phyloP scores from a whole-genome alignment of 2,888 invertebrate genomes.

The Aproaerema taeniolella region DNA sequence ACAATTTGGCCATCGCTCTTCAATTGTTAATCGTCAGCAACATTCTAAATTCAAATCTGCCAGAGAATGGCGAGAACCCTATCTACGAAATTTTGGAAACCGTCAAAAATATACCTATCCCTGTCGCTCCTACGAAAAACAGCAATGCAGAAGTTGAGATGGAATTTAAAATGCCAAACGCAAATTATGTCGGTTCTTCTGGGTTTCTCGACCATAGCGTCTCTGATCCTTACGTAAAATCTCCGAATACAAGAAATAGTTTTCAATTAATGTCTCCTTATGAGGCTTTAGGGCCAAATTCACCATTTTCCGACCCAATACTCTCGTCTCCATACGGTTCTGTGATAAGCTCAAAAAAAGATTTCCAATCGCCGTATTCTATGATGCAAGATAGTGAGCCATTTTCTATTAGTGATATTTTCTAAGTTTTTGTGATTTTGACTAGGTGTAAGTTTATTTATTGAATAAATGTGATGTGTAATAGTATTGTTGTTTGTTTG shows the following conservation, averaged over 20 bases:
- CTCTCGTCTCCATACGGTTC: conserved; percentile 25
- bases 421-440: conserved; percentile 20
- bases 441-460: conserved; percentile 6
- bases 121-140: conserved; percentile 4
- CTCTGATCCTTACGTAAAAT: conserved; percentile 1
- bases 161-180: conserved; percentile 19
- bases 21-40: conserved; percentile 56
- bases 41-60: conserved; percentile 35
- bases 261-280: conserved; percentile 44
- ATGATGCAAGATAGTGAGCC: conserved; percentile 37
- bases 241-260: conserved; percentile 24
- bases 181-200: conserved; percentile 30
- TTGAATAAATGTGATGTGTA: conserved; percentile 1
- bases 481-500: background rate
- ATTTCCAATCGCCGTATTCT: conserved; percentile 44
- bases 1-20: conserved; percentile 58
- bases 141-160: background rate
- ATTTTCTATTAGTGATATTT: conserved; percentile 36
- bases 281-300: conserved; percentile 33
- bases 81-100: conserved; percentile 6
- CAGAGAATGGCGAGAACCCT: conserved; percentile 19
- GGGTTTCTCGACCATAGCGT: conserved; percentile 22
- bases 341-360: conserved; percentile 29
- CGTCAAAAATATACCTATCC: conserved; percentile 5
- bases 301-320: conserved; percentile 28